Conservation (phyloP, 2,113 vertebrate genomes). For the Phyllostomus hastatus region DNA sequence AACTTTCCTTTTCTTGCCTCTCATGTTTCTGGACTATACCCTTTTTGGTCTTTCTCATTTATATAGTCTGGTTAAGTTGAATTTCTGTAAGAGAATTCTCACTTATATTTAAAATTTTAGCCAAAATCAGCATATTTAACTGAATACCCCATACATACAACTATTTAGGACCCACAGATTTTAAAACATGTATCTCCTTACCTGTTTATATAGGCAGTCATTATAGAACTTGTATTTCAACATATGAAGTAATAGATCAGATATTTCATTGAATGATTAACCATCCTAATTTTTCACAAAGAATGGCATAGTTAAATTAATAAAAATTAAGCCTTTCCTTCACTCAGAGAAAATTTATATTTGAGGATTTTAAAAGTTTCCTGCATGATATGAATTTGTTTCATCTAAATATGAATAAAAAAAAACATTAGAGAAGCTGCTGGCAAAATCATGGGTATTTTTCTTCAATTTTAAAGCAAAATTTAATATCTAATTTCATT, state of each 20-base stretch:
- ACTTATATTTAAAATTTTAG: neutral
- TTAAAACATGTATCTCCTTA: neutral
- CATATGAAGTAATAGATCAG: neutral
- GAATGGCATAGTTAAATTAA: neutral
- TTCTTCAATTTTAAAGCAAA: conserved; percentile 36
- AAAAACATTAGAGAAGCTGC: neutral
- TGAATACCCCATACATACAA: neutral
- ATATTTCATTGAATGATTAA: neutral
- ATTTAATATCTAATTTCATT: conserved; percentile 38
- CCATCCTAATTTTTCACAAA: neutral
- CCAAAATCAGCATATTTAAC: neutral
- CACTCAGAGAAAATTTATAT: neutral
- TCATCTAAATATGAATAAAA: neutral
- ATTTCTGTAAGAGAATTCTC: neutral
- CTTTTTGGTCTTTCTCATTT: neutral
- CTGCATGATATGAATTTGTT: neutral
- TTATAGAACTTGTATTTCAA: neutral
- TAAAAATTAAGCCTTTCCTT: neutral
- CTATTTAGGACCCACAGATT: neutral
- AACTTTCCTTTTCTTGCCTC: neutral
- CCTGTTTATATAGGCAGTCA: neutral
- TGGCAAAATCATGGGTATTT: neutral
- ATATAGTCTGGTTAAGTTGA: conserved; percentile 1
- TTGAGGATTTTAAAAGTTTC: neutral
- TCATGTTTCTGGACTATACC: neutral